Percentiles rank a stretch among this genome's conserved stretches.
Conservation (phyloP, 2,113 vertebrate species). For the Hippopotamus amphibius region DNA sequence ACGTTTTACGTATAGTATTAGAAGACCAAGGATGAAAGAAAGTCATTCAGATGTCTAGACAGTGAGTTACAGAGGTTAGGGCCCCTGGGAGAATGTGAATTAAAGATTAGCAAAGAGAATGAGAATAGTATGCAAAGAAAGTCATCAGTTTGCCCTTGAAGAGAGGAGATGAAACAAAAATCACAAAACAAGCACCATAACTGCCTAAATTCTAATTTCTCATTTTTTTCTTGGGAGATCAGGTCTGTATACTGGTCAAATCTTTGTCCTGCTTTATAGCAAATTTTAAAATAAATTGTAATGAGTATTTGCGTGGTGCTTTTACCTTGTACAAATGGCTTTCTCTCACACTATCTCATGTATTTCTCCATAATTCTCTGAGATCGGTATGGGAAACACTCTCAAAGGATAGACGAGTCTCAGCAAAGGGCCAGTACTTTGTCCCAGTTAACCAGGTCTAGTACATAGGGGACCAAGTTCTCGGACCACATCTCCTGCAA, state of each 20-base stretch:
- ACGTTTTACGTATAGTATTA: slow-evolving; percentile 47
- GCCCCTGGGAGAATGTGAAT: slow-evolving; percentile 53
- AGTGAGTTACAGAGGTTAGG: slow-evolving; percentile 58
- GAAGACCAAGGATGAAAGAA: slow-evolving; percentile 64
- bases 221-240: not conserved
- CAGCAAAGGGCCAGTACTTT: not conserved
- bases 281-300: slow-evolving; percentile 18
- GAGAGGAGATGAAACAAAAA: not conserved
- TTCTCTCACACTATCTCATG: not conserved
- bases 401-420: not conserved
- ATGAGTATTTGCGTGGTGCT: not conserved
- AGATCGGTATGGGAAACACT: not conserved
- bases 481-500: not conserved
- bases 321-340: not conserved
- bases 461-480: not conserved
- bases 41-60: slow-evolving; percentile 64
- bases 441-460: not conserved
- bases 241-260: not conserved
- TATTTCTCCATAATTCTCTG: not conserved
- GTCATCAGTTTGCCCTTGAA: not conserved
- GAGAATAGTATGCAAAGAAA: not conserved
- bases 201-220: not conserved
- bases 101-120: slow-evolving; percentile 7
- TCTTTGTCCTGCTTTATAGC: not conserved
- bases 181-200: not conserved